These are phyloP conservation scores for Melanerpes aurifrons DNA, from an alignment of 2,113 vertebrate genomes.

Conservation along the genomic window DNA sequence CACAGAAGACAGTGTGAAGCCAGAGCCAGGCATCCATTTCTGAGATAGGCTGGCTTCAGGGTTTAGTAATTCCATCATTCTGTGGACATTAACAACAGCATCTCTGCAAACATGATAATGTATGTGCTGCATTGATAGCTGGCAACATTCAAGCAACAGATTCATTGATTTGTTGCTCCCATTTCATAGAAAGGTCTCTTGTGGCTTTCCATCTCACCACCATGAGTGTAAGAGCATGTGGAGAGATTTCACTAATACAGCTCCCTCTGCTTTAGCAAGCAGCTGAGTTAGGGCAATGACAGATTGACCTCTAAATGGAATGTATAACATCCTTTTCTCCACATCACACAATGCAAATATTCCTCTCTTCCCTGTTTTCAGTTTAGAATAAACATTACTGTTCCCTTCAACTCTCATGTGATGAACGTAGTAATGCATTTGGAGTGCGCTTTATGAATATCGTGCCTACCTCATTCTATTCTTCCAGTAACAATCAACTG, in stretches of 20 bases:
- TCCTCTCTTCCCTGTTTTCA: background rate
- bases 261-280: background rate
- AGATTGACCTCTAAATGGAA: background rate
- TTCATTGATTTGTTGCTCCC: background rate
- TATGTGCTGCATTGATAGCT: background rate
- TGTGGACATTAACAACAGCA: background rate
- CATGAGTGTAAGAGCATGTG: rapidly evolving
- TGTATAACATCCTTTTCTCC: background rate
- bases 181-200: background rate
- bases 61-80: background rate
- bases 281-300: background rate
- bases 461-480: background rate
- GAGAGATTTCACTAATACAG: background rate
- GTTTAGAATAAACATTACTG: background rate
- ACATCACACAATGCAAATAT: background rate
- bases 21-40: background rate
- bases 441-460: background rate
- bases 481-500: background rate
- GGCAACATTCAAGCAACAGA: background rate
- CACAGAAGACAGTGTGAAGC: background rate
- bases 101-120: background rate
- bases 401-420: background rate
- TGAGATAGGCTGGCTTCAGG: background rate
- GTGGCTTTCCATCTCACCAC: background rate
- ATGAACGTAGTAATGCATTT: constrained; percentile 7